Conservation (phyloP, 2,888 invertebrate genomes). For the Petrophora chlorosata region DNA sequence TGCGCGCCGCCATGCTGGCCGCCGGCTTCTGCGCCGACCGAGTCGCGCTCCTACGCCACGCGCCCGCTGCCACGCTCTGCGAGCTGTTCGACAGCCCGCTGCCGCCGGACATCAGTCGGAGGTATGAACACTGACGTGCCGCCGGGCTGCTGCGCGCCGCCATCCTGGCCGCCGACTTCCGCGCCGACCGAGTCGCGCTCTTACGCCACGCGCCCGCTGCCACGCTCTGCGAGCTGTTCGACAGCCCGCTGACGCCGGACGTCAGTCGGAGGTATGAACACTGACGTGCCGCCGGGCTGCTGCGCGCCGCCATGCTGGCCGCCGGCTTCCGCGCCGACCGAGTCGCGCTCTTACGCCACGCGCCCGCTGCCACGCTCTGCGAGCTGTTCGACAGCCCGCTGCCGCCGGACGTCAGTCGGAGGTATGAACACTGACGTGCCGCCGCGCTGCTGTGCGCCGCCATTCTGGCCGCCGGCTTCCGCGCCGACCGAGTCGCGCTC, state of each 20-base stretch:
- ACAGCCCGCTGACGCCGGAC: background rate
- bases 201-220: constrained; percentile 66
- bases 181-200: constrained; percentile 62
- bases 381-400: background rate
- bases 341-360: constrained; percentile 55
- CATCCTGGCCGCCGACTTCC: constrained; percentile 79
- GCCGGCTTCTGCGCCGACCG: constrained; percentile 85
- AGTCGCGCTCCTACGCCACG: constrained; percentile 55
- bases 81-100: background rate
- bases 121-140: background rate
- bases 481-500: constrained; percentile 62
- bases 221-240: background rate
- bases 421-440: constrained; percentile 68
- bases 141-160: background rate
- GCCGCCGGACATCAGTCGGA: background rate
- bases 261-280: no score
- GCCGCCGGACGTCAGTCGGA: background rate
- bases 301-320: constrained; percentile 74
- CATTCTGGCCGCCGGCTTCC: constrained; percentile 87
- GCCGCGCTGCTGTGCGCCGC: constrained; percentile 91
- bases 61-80: constrained; percentile 57
- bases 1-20: constrained; percentile 88
- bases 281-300: no score
- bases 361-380: constrained; percentile 59
- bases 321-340: constrained; percentile 85